These are phyloP conservation scores for Leptinotarsa defecta DNA, from an alignment of 1,140 invertebrate genomes.

Conservation along the genomic window DNA sequence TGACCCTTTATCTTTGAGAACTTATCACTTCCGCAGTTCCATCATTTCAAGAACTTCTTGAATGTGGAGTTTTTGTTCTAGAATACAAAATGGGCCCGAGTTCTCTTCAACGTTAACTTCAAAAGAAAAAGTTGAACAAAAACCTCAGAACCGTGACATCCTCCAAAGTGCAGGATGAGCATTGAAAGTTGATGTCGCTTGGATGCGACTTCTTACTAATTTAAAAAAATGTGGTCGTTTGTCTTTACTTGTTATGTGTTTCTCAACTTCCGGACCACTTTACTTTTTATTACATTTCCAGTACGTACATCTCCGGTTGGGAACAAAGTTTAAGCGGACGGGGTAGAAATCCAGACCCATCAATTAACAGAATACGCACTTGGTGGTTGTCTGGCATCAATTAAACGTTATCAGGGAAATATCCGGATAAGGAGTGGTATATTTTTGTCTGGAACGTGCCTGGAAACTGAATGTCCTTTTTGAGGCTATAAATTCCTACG, in stretches of 20 bases:
- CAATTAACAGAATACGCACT: not conserved
- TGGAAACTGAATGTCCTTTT: not conserved
- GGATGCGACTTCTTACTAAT: not conserved
- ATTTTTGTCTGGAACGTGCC: not conserved
- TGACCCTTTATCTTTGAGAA: too few relatives aligned
- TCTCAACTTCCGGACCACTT: not conserved
- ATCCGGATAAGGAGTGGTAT: not conserved
- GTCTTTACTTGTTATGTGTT: not conserved
- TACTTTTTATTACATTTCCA: too few relatives aligned
- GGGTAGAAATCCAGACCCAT: not conserved
- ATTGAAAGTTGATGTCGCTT: constrained; percentile 1
- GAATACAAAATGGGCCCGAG: not conserved
- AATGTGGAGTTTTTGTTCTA: not conserved
- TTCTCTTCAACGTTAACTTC: not conserved
- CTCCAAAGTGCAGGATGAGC: not conserved
- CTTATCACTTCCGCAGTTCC: too few relatives aligned
- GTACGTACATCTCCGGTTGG: not conserved
- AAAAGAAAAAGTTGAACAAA: constrained; percentile 4
- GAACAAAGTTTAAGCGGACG: not conserved
- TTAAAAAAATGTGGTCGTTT: not conserved
- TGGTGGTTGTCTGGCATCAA: not conserved
- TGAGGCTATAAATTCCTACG: not conserved
- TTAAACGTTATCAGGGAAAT: not conserved
- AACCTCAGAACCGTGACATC: not conserved
- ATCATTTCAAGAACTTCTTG: not conserved